Evolutionary conservation across 2,113 vertebrate species (phyloP).

Genomic region (Mobula birostris): DNA sequence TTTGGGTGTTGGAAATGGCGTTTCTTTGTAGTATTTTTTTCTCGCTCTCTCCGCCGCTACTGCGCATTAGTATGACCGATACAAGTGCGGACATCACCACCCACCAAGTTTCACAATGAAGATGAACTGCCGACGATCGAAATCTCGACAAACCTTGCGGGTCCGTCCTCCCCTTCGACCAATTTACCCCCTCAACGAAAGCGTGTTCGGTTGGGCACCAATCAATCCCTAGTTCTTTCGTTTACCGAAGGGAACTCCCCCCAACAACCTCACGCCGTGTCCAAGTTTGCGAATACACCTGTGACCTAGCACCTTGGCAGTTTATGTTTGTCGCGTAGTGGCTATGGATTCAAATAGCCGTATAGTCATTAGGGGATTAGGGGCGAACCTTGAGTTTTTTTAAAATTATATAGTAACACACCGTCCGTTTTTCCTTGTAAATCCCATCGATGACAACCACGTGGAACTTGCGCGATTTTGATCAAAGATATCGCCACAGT

Average conservation of each 20-base stretch:
- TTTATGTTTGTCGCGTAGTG: not conserved
- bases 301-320: not conserved
- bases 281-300: not conserved
- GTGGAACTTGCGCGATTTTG: not conserved
- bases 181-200: not conserved
- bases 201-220: not conserved
- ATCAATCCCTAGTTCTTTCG: not conserved
- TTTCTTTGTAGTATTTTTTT: constrained; percentile 10
- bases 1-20: constrained; percentile 33
- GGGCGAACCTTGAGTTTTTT: too few species aligned
- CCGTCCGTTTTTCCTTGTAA: not conserved
- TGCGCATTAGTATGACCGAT: not conserved
- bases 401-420: too few species aligned
- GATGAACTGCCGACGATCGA: constrained; percentile 1
- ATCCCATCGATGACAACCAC: not conserved
- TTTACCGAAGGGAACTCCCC: not conserved
- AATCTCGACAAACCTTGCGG: not conserved
- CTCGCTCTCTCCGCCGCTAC: not conserved
- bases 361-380: too few species aligned
- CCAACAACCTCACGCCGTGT: not conserved
- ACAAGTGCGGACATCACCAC: not conserved
- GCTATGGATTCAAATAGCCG: not conserved
- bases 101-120: not conserved
- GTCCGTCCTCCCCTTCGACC: not conserved
- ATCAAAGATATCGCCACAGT: not conserved